Evolutionary conservation across 2,113 vertebrate species (phyloP).

Genomic region (Gnathonemus echidnorhynchus): DNA sequence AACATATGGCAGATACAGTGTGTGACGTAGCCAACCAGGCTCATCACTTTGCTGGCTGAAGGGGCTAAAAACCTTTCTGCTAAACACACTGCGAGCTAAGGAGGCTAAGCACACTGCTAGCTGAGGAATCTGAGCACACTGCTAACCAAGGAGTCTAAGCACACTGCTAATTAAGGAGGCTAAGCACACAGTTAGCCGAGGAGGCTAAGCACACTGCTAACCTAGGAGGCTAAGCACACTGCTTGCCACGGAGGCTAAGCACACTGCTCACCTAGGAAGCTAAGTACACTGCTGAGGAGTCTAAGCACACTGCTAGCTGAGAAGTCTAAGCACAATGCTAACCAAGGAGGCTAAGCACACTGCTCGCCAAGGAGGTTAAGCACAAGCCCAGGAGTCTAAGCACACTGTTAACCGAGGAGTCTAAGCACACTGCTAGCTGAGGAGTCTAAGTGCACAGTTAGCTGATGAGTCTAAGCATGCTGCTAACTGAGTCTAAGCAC

Average conservation of each 20-base stretch:
- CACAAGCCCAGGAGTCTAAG: background rate
- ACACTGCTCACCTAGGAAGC: background rate
- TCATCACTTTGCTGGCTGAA: background rate
- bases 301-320: background rate
- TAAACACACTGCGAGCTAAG: background rate
- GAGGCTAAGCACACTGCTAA: background rate
- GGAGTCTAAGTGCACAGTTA: too few relatives aligned
- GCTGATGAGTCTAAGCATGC: too few relatives aligned
- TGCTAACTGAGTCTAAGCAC: too few relatives aligned
- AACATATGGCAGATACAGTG: constrained; percentile 10
- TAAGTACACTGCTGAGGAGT: background rate
- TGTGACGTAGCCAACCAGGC: background rate
- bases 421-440: too few relatives aligned
- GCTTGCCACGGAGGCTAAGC: background rate
- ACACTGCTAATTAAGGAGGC: background rate
- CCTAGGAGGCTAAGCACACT: background rate
- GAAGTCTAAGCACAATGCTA: background rate
- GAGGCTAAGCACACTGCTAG: background rate
- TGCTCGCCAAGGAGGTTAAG: background rate
- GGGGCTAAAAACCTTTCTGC: background rate
- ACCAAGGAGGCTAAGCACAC: background rate
- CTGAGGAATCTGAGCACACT: background rate
- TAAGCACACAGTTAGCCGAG: background rate
- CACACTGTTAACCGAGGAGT: too few relatives aligned
- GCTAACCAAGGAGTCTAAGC: background rate